Base-by-base conservation (phyloP, 2,888 invertebrate species). In the Agriopis aurantiaria region DNA sequence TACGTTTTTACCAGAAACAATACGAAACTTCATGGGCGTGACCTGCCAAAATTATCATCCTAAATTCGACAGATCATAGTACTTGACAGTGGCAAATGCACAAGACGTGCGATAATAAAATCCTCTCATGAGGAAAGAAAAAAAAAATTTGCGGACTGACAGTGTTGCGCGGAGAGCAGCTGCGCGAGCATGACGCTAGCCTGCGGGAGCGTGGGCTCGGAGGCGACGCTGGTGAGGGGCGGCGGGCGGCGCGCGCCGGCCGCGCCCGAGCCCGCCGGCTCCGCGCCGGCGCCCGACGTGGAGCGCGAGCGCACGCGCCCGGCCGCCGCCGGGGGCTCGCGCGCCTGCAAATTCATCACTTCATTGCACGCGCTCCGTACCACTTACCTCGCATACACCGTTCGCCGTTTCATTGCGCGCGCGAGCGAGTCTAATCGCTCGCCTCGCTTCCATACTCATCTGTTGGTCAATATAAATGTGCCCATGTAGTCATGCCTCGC, bases 151-250 rank as follows among this genome's bases (percentile, higher is more conserved):
- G 23, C 46, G 59, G 74, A 94, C 95, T 92, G 87, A 96, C 96
- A 96, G 95, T 93, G 93, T 78, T 93, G 93, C 65, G 91, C 86
- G 61, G 97, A 97, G 77, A 98, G 96, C 75, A 98, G 95, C 85
- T 98, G 98, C 58, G 98, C 98, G 71, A 98, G 95, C 86, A 97
- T 95, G 65, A 97, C 97, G 92, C 97, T 97, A 81, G 95, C 95
- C 80, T 95, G 95, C 76, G 96, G 95, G 74, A 97, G 92, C 79
- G 96, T 95, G 59, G 97, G 97, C 91, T 97, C 97, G 86, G 97
- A 97, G 68, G 96, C 96, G 57, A 97, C 96, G 79, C 97, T 96
- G 79, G 96, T 95, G 78, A 97, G 94, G 73, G 97, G 97, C 69
- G 96, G 95, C 71, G 91, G 93, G 53, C 89, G 89, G 66, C 90